These are phyloP conservation scores for Menura novaehollandiae DNA, from an alignment of 2,113 vertebrate species.

Conservation along the genomic window DNA sequence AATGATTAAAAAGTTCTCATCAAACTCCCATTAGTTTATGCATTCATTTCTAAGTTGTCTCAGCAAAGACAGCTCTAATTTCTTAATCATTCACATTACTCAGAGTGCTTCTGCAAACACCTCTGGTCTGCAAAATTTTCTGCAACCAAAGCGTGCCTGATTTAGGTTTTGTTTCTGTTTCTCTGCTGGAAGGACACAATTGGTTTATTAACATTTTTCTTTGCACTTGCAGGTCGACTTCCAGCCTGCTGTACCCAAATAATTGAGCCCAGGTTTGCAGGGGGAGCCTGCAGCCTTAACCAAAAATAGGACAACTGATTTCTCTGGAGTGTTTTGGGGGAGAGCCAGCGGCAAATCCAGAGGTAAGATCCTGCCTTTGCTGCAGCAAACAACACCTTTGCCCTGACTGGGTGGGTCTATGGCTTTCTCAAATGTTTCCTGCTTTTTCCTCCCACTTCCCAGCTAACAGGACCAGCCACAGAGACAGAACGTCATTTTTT, in stretches of 20 bases:
- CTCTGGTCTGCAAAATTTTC: background rate
- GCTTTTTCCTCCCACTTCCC: background rate
- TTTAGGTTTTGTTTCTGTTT: background rate
- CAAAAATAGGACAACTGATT: background rate
- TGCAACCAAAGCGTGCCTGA: rapidly evolving
- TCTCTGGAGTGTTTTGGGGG: background rate
- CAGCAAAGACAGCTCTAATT: background rate
- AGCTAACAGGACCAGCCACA: background rate
- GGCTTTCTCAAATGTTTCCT: background rate
- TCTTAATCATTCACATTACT: background rate
- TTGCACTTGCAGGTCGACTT: background rate
- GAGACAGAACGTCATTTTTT: background rate
- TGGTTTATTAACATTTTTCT: background rate
- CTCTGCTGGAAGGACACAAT: background rate
- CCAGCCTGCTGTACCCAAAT: background rate
- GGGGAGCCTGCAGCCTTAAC: background rate
- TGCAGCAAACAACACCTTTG: background rate
- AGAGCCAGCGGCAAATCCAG: background rate
- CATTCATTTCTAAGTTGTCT: background rate
- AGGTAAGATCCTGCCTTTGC: background rate
- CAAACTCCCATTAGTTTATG: background rate
- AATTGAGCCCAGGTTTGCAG: background rate
- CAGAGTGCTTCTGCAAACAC: background rate
- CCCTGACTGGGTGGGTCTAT: background rate
- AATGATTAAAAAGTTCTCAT: background rate